Evolutionary conservation across 2,113 vertebrate species (phyloP).

Genomic region (rat (Rattus norvegicus)): DNA sequence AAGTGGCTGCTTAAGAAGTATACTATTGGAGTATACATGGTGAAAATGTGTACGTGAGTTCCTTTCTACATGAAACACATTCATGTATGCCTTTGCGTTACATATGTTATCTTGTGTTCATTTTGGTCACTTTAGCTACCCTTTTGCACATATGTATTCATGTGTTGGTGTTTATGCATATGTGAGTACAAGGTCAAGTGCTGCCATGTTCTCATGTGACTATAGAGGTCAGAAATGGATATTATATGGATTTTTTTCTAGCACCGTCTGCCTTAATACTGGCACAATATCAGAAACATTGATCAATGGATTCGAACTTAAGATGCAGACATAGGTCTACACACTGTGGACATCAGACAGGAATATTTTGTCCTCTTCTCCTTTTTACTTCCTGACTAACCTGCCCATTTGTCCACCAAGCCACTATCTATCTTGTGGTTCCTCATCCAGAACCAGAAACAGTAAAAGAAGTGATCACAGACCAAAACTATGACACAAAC

Average conservation of each 20-base stretch:
- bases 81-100: not conserved
- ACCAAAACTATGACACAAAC: not conserved
- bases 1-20: not conserved
- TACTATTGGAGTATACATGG: not conserved
- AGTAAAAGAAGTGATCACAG: not conserved
- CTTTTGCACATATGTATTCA: not conserved
- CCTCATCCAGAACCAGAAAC: not conserved
- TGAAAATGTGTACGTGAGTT: not conserved
- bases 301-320: not conserved
- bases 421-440: not conserved
- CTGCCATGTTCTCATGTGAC: not conserved
- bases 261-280: not conserved
- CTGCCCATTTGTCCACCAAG: not conserved
- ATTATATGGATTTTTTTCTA: not conserved
- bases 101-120: not conserved
- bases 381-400: not conserved
- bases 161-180: not conserved
- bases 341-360: not conserved
- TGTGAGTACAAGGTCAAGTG: not conserved
- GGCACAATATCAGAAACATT: not conserved
- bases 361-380: not conserved
- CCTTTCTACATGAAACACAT: not conserved
- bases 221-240: not conserved
- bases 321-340: not conserved
- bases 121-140: slow-evolving; percentile 34